phyloP scores from a whole-genome alignment of 2,797 vertebrate species.

The Danio albolineatus region DNA sequence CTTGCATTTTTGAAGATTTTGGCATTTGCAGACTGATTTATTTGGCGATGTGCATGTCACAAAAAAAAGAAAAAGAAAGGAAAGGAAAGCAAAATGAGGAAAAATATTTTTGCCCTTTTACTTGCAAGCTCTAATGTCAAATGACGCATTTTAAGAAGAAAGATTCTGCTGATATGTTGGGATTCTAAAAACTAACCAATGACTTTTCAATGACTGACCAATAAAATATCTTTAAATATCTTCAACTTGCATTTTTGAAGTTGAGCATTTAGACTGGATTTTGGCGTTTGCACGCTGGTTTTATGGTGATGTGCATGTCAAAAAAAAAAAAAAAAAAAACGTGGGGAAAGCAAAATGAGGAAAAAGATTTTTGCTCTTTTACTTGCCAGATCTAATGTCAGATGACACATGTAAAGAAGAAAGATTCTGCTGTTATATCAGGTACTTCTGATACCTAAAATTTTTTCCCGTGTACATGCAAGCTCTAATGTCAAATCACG shows the following conservation, averaged over 20 bases:
- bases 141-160: slow-evolving; percentile 66
- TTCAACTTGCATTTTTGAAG: slow-evolving; percentile 79
- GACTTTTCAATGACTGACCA: slow-evolving; percentile 63
- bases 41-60: slow-evolving; percentile 70
- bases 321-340: slow-evolving; percentile 39
- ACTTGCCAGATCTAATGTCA: slow-evolving; percentile 72
- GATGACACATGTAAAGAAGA: slow-evolving; percentile 66
- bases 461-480: too few relatives aligned
- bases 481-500: slow-evolving; percentile 73
- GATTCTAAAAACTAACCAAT: slow-evolving; percentile 60
- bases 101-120: too few relatives aligned
- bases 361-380: background rate
- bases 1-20: slow-evolving; percentile 75
- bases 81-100: slow-evolving; percentile 46
- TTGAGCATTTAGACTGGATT: slow-evolving; percentile 41
- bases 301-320: slow-evolving; percentile 70
- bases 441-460: slow-evolving; percentile 62
- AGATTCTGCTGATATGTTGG: slow-evolving; percentile 59
- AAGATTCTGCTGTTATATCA: too few relatives aligned
- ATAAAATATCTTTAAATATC: slow-evolving; percentile 47
- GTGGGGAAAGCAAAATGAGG: too few relatives aligned
- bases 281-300: slow-evolving; percentile 66
- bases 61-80: slow-evolving; percentile 54
- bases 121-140: slow-evolving; percentile 72
- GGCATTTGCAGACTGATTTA: slow-evolving; percentile 66